These are phyloP conservation scores for Germaria angustata DNA, from an alignment of 2,888 invertebrate genomes.

Conservation along the genomic window DNA sequence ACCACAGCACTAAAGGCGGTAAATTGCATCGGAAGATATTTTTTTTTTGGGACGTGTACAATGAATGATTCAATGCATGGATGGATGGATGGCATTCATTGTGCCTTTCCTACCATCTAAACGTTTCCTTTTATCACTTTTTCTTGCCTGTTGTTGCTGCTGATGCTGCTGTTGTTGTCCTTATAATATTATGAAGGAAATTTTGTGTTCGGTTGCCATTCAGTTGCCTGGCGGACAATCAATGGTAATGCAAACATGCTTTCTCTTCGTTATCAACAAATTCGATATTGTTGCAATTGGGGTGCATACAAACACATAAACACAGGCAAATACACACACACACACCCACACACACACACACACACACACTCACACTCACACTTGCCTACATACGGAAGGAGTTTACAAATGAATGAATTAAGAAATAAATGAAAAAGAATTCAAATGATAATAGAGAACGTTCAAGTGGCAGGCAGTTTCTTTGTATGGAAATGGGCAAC, in stretches of 20 bases:
- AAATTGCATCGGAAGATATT: slow-evolving; percentile 48
- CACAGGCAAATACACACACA: not conserved
- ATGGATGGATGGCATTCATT: slow-evolving; percentile 17
- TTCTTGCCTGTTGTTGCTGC: not conserved
- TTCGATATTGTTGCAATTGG: not conserved
- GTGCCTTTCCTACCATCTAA: slow-evolving; percentile 28
- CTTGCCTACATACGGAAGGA: slow-evolving; percentile 15
- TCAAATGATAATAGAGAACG: not conserved
- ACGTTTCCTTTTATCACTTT: slow-evolving; percentile 34
- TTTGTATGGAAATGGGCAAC: not conserved
- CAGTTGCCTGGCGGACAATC: slow-evolving; percentile 37
- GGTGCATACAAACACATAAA: not conserved
- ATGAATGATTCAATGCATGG: slow-evolving; percentile 34
- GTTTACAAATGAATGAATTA: slow-evolving; percentile 37
- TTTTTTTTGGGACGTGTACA: slow-evolving; percentile 41
- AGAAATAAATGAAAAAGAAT: slow-evolving; percentile 20
- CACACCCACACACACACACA: not conserved
- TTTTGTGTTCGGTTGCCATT: slow-evolving; percentile 24
- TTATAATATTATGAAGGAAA: slow-evolving; percentile 17
- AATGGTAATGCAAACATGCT: slow-evolving; percentile 10
- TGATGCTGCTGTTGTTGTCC: too few species aligned
- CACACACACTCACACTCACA: not conserved
- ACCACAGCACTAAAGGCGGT: slow-evolving; percentile 33
- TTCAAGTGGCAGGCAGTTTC: not conserved
- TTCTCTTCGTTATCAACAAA: slow-evolving; percentile 5